Evolutionary conservation across 37 sponge, comb jelly and placozoan genomes (phyloP), one percentile per base, ranked within the genome.

Genomic region (Oopsacas minuta): DNA sequence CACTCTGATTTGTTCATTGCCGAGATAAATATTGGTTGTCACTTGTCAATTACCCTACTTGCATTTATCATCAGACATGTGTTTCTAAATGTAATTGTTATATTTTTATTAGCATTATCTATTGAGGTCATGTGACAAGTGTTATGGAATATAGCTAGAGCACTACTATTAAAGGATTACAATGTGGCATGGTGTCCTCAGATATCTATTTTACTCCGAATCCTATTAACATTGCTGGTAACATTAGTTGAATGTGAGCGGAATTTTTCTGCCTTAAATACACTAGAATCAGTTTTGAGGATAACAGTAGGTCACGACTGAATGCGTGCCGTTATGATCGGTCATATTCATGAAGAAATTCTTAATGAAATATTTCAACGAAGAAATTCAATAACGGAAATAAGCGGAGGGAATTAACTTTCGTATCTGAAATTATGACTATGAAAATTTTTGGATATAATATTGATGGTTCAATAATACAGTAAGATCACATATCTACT

Each of bases 121-220:
- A n/a, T n/a, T n/a, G n/a, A n/a, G n/a, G n/a, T n/a, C n/a, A n/a
- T n/a, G n/a, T n/a, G n/a, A n/a, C n/a, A n/a, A n/a, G n/a, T n/a
- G n/a, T n/a, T n/a, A n/a, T n/a, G n/a, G n/a, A n/a, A n/a, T n/a
- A n/a, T n/a, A n/a, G 30, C 22, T 61, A 61, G 28, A 61, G 28
- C 28, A 61, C 75, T 61, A 61, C 75, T 61, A 32, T 3, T 61
- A 3, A 61, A 61, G 75, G 75, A 61, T 61, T 32, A 61, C 20
- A 61, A 61, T 12, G 75, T 34, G 28, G 75, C 75, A 61, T 61
- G 75, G 75, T 61, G 75, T 61, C 75, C 75, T 61, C 75, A 61
- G 75, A 61, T 61, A 61, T 25, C 75, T 12, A 61, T 61, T 61
- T 61, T 61, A 61, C 75, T 61, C 75, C 20, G 75, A 20, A 61